Percentiles rank a stretch among this genome's conserved stretches.
phyloP scores from a whole-genome alignment of 2,888 invertebrate species.

The Electrophaes corylata region DNA sequence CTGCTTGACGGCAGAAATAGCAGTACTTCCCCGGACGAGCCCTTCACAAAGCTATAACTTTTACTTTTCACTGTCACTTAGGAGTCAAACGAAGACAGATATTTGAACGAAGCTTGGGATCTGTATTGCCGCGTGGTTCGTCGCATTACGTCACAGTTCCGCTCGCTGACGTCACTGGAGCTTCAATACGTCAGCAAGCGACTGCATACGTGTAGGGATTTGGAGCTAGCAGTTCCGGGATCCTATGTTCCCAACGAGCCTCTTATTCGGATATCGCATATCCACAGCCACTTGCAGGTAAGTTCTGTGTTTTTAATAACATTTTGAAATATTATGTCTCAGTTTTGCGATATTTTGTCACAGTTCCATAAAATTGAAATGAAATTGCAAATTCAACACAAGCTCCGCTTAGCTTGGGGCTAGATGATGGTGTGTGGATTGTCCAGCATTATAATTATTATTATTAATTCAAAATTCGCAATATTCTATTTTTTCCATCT shows the following conservation, averaged over 20 bases:
- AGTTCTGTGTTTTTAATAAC: too few relatives aligned
- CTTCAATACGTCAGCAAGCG: slow-evolving; percentile 97
- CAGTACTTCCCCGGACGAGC: too few relatives aligned
- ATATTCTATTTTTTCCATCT: too few relatives aligned
- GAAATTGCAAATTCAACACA: too few relatives aligned
- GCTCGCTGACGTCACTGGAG: slow-evolving; percentile 94
- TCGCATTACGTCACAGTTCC: slow-evolving; percentile 95
- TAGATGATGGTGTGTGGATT: too few relatives aligned
- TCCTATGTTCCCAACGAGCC: slow-evolving; percentile 97
- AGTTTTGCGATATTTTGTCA: background rate
- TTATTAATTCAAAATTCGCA: too few relatives aligned
- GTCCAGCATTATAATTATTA: too few relatives aligned
- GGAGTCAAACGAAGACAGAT: slow-evolving; percentile 92
- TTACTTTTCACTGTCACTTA: too few relatives aligned
- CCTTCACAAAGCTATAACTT: too few relatives aligned
- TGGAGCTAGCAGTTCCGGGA: slow-evolving; percentile 98
- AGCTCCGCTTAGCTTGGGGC: too few relatives aligned
- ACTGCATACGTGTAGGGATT: slow-evolving; percentile 92
- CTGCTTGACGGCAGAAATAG: too few relatives aligned
- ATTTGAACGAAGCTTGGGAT: slow-evolving; percentile 99
- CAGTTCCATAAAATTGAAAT: too few relatives aligned
- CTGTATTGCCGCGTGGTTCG: slow-evolving; percentile 99
- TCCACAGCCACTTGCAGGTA: slow-evolving; percentile 94
- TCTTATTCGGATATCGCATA: slow-evolving; percentile 92
- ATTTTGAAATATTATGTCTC: background rate